phyloP scores from a whole-genome alignment of 1,140 invertebrate genomes.

The Hesperophylax magnus region DNA sequence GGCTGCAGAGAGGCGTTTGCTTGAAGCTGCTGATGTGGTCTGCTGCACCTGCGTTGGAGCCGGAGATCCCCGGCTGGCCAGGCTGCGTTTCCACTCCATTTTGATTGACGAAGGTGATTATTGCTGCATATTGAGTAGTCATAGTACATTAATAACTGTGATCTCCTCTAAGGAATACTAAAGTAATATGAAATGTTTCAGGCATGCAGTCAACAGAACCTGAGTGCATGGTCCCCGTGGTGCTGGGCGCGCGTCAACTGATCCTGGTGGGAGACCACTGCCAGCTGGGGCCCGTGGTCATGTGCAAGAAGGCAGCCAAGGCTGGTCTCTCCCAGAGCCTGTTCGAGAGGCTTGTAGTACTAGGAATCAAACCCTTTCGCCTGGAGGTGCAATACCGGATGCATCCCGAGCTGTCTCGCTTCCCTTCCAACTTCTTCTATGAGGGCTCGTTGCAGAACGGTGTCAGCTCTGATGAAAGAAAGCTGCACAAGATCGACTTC shows the following conservation, averaged over 20 bases:
- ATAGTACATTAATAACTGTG: too few relatives aligned
- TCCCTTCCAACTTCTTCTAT: constrained; percentile 99
- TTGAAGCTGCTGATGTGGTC: constrained; percentile 98
- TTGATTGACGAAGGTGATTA: constrained; percentile 94
- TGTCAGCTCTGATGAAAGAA: constrained; percentile 95
- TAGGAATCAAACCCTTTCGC: constrained; percentile 95
- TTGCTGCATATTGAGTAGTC: background rate
- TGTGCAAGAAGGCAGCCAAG: constrained; percentile 99
- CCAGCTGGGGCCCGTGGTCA: constrained; percentile 97
- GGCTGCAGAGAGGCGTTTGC: constrained; percentile 90
- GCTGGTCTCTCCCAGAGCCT: constrained; percentile 97
- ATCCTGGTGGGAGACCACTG: constrained; percentile 99
- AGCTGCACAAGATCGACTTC: constrained; percentile 93
- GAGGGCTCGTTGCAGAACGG: constrained; percentile 99
- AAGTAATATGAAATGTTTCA: constrained; percentile 32
- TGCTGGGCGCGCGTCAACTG: constrained; percentile 95
- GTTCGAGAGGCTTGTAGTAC: constrained; percentile 96
- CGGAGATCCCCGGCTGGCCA: constrained; percentile 92
- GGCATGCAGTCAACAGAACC: constrained; percentile 97
- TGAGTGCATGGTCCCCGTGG: constrained; percentile 98
- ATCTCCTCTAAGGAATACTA: background rate
- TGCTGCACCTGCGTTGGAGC: constrained; percentile 99
- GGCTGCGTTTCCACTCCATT: constrained; percentile 97
- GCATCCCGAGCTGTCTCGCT: constrained; percentile 97
- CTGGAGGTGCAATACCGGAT: constrained; percentile 99